A percentile compares a stretch with the other conserved stretches of the same genome.
These are phyloP conservation scores for Yponomeuta malinellus DNA, from an alignment of 2,888 invertebrate genomes.

Conservation along the genomic window DNA sequence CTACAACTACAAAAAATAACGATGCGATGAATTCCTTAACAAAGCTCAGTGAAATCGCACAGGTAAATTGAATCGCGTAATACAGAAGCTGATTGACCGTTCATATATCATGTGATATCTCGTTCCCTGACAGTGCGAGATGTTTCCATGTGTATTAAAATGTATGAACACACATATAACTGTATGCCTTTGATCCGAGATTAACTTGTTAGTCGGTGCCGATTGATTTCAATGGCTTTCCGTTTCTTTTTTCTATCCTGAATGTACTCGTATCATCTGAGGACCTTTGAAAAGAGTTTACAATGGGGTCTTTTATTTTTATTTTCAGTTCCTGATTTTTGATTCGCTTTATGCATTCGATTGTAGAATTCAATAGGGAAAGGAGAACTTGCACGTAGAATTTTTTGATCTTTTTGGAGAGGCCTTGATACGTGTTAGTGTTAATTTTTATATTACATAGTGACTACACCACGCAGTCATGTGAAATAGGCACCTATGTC, in stretches of 20 bases:
- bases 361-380: not conserved
- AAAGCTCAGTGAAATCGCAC: not conserved
- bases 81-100: not conserved
- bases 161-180: not conserved
- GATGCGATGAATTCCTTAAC: not conserved
- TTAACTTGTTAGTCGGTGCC: slow-evolving; percentile 11
- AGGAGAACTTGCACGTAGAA: not conserved
- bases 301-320: not conserved
- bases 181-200: slow-evolving; percentile 5
- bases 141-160: slow-evolving; percentile 8
- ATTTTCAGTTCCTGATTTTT: not conserved
- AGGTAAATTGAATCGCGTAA: not conserved
- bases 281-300: not conserved
- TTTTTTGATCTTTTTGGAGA: too few species aligned
- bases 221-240: slow-evolving; percentile 6
- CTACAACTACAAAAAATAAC: too few species aligned
- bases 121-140: slow-evolving; percentile 1
- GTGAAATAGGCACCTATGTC: too few species aligned
- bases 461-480: too few species aligned
- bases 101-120: not conserved
- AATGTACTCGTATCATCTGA: not conserved
- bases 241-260: not conserved
- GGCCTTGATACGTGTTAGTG: too few species aligned
- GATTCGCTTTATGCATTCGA: not conserved
- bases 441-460: too few species aligned